Conservation (phyloP, 2,888 invertebrate species). For the Caenorhabditis japonica region DNA sequence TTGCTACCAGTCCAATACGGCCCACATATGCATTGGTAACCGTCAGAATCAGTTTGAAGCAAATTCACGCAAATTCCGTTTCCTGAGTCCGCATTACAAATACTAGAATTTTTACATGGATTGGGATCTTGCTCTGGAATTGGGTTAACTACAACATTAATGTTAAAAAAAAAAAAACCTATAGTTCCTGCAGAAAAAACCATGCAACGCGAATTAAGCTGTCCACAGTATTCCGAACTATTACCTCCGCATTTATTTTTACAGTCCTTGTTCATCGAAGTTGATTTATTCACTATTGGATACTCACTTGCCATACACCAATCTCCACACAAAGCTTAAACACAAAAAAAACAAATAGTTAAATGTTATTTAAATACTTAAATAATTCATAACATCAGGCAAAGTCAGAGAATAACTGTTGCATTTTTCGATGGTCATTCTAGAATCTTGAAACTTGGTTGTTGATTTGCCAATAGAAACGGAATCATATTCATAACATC, state of each 20-base stretch:
- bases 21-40: constrained; percentile 33
- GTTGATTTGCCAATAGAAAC: neutral
- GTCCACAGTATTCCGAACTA: constrained; percentile 30
- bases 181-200: constrained; percentile 15
- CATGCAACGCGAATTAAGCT: constrained; percentile 23
- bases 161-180: constrained; percentile 3
- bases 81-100: constrained; percentile 6
- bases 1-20: constrained; percentile 25
- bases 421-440: constrained; percentile 28
- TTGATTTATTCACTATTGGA: constrained; percentile 11
- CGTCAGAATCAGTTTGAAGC: constrained; percentile 2
- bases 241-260: constrained; percentile 30
- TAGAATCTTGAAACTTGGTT: constrained; percentile 19
- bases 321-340: constrained; percentile 27
- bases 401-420: constrained; percentile 12
- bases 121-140: constrained; percentile 30
- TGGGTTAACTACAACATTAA: neutral
- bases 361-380: constrained; percentile 2
- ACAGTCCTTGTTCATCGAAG: constrained; percentile 15
- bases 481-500: constrained; percentile 21
- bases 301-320: constrained; percentile 30
- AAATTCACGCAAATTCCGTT: constrained; percentile 32
- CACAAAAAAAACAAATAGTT: no score
- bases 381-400: constrained; percentile 12
- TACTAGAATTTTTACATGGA: neutral